phyloP scores from a whole-genome alignment of 2,113 vertebrate species.

The Gracilinanus agilis region DNA sequence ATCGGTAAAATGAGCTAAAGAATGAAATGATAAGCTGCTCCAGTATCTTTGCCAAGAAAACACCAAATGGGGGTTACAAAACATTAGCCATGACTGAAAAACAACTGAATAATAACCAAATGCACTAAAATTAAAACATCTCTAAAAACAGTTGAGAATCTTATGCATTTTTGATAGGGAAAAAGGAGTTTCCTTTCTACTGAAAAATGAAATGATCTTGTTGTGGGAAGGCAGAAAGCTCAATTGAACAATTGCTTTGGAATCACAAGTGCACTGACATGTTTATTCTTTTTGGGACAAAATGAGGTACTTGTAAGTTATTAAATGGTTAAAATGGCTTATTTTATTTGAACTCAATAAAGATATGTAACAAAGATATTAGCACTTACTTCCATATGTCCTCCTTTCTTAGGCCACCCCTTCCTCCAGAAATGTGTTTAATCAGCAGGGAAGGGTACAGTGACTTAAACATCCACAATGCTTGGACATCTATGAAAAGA shows the following conservation, averaged over 20 bases:
- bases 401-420: no score
- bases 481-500: not conserved
- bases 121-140: not conserved
- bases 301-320: not conserved
- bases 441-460: not conserved
- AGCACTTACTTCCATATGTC: not conserved
- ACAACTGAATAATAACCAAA: not conserved
- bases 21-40: no score
- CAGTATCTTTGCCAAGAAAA: no score
- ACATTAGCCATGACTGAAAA: no score
- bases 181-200: not conserved
- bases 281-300: not conserved
- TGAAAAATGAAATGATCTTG: not conserved
- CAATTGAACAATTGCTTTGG: not conserved
- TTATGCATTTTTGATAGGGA: not conserved
- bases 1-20: no score
- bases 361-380: not conserved
- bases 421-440: not conserved
- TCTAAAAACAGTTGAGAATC: not conserved
- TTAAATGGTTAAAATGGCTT: not conserved
- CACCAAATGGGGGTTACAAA: no score
- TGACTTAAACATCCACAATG: not conserved
- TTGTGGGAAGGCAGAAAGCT: not conserved
- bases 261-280: not conserved
- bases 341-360: not conserved